Conservation (phyloP, 2,113 vertebrate genomes). For the Solea solea region DNA sequence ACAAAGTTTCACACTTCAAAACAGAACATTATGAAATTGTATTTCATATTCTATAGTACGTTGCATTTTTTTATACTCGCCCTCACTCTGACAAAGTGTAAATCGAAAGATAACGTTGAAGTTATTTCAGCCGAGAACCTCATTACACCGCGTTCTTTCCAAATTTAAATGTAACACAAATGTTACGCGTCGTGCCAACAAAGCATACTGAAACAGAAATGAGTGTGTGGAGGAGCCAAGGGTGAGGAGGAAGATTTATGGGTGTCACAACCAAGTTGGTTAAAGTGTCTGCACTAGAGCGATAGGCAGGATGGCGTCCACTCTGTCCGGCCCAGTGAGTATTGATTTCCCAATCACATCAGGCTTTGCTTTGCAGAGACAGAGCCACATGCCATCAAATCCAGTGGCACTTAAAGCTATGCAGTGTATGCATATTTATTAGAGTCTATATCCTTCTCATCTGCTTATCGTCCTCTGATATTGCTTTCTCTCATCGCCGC, state of each 20-base stretch:
- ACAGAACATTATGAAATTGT: background rate
- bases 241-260: background rate
- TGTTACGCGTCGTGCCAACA: background rate
- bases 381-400: background rate
- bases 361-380: conserved; percentile 16
- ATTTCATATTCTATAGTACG: background rate
- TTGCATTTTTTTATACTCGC: background rate
- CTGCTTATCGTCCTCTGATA: conserved; percentile 39
- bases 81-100: too few relatives aligned
- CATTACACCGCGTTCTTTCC: background rate
- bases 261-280: conserved; percentile 27
- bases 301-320: conserved; percentile 9
- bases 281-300: conserved; percentile 24
- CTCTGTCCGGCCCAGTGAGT: conserved; percentile 6
- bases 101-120: too few relatives aligned
- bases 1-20: background rate
- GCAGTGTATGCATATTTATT: background rate
- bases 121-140: background rate
- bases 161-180: background rate
- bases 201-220: background rate
- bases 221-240: background rate
- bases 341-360: conserved; percentile 39
- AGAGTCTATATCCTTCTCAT: background rate
- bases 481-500: conserved; percentile 14
- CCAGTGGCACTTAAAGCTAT: background rate